Percentiles rank a stretch among this genome's conserved stretches.
Conservation (phyloP, 2,888 invertebrate species). For the Antitype chi region DNA sequence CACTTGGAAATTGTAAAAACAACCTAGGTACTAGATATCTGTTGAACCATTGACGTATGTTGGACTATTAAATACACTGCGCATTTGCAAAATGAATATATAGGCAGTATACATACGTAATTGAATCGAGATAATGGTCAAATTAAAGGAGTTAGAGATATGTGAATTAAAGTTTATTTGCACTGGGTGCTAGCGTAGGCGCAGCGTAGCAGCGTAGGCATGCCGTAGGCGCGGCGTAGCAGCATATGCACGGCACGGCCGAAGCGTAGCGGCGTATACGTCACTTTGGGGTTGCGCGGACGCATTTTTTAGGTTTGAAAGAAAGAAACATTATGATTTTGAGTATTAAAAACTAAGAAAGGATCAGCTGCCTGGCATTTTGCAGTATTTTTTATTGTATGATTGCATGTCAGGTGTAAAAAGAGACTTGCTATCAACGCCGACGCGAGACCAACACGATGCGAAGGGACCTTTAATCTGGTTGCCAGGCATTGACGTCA, state of each 20-base stretch:
- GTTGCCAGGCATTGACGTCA: constrained; percentile 42
- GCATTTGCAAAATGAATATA: constrained; percentile 32
- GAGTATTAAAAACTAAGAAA: neutral
- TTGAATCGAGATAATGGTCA: neutral
- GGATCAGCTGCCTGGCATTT: neutral
- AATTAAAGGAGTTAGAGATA: constrained; percentile 28
- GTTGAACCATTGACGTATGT: constrained; percentile 34
- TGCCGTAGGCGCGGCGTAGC: neutral
- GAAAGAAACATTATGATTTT: neutral
- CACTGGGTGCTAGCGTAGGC: neutral
- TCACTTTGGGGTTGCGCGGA: neutral
- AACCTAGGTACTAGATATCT: constrained; percentile 29
- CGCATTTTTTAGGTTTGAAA: neutral
- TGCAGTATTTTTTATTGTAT: neutral
- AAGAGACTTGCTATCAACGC: neutral
- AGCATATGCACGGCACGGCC: neutral
- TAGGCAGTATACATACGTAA: constrained; percentile 4
- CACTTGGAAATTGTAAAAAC: constrained; percentile 19
- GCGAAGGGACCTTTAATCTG: constrained; percentile 33
- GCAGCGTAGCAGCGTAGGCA: constrained; percentile 6
- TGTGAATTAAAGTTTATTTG: neutral
- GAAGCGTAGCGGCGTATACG: too few relatives aligned
- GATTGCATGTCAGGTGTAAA: neutral
- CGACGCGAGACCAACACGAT: neutral
- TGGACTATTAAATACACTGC: constrained; percentile 29